A percentile compares a stretch with the other conserved stretches of the same genome.
phyloP scores from a whole-genome alignment of 2,797 vertebrate species.

The Euthynnus affinis region DNA sequence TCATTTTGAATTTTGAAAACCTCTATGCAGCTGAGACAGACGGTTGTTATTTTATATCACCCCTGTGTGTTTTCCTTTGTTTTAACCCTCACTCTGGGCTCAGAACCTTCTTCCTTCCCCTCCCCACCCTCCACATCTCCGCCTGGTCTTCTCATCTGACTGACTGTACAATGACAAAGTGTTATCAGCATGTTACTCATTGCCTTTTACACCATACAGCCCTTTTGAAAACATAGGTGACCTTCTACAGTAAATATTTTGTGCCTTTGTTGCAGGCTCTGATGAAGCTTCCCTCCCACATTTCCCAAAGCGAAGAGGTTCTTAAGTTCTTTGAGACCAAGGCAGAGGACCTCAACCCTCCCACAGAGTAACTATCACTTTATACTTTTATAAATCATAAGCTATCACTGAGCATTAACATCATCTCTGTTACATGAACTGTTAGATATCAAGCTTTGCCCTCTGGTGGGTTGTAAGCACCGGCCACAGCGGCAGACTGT shows the following conservation, averaged over 20 bases:
- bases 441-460: slow-evolving; percentile 51
- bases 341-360: slow-evolving; percentile 93
- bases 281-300: slow-evolving; percentile 91
- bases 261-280: slow-evolving; percentile 83
- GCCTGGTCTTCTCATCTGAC: slow-evolving; percentile 45
- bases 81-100: slow-evolving; percentile 46
- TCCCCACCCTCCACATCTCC: slow-evolving; percentile 63
- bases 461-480: slow-evolving; percentile 45
- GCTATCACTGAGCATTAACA: slow-evolving; percentile 22
- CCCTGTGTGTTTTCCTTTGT: slow-evolving; percentile 66
- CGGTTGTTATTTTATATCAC: slow-evolving; percentile 18
- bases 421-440: slow-evolving; percentile 17
- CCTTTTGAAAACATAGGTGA: slow-evolving; percentile 5
- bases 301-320: slow-evolving; percentile 95
- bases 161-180: slow-evolving; percentile 47
- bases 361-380: slow-evolving; percentile 86
- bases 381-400: slow-evolving; percentile 17
- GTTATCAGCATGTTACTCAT: slow-evolving; percentile 42
- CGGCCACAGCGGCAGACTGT: neutral
- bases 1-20: slow-evolving; percentile 10
- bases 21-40: slow-evolving; percentile 13
- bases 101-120: slow-evolving; percentile 69
- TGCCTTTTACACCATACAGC: slow-evolving; percentile 6
- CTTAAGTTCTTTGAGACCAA: slow-evolving; percentile 95
- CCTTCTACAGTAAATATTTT: neutral